Conservation (phyloP, 2,888 invertebrate genomes). For the Acrobasis consociella region DNA sequence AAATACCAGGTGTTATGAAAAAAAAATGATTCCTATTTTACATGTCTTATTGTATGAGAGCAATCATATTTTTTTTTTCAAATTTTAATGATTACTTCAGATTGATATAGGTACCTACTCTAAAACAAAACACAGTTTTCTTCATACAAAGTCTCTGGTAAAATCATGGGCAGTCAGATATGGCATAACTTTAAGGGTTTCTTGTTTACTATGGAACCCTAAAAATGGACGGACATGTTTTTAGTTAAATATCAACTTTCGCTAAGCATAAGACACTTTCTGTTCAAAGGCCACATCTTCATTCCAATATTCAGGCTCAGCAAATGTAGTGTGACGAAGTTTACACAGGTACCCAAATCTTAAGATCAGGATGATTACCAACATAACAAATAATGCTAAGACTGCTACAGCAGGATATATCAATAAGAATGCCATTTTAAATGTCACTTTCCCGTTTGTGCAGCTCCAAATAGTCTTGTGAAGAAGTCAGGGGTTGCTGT, state of each 20-base stretch:
- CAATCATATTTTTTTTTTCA: too few relatives aligned
- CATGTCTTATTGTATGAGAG: too few relatives aligned
- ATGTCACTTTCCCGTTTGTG: slow-evolving; percentile 93
- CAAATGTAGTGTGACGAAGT: slow-evolving; percentile 86
- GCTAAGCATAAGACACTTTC: slow-evolving; percentile 82
- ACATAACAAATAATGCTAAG: slow-evolving; percentile 87
- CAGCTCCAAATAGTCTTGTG: slow-evolving; percentile 83
- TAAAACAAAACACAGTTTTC: too few relatives aligned
- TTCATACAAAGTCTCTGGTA: too few relatives aligned
- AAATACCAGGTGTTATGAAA: too few relatives aligned
- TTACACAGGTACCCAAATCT: slow-evolving; percentile 89
- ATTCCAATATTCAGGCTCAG: slow-evolving; percentile 85
- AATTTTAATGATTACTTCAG: too few relatives aligned
- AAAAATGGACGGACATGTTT: not conserved
- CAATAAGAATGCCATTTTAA: slow-evolving; percentile 88
- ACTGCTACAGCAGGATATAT: slow-evolving; percentile 90
- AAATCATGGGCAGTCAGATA: too few relatives aligned
- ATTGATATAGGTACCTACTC: too few relatives aligned
- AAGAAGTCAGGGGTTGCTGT: slow-evolving; percentile 68
- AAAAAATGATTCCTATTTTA: too few relatives aligned
- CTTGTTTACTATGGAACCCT: too few relatives aligned
- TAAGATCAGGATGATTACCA: slow-evolving; percentile 89
- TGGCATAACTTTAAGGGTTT: too few relatives aligned
- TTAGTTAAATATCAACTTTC: slow-evolving; percentile 8
- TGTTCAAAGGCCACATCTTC: slow-evolving; percentile 86